Conservation (phyloP, 1,140 invertebrate species). For the Leucophenga varia region DNA sequence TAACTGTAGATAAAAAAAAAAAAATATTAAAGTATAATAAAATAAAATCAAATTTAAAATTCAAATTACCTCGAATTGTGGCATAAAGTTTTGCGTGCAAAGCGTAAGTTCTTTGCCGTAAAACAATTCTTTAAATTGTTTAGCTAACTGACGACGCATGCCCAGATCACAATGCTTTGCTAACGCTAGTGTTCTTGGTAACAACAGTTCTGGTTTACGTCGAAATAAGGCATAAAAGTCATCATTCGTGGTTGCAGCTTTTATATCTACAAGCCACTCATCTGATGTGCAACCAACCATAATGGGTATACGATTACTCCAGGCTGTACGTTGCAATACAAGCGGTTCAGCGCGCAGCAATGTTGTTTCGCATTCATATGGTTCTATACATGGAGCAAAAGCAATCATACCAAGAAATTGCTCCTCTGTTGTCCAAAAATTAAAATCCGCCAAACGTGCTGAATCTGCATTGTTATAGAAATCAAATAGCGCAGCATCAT, state of each 20-base stretch:
- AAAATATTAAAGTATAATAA: too few species aligned
- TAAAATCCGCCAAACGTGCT: constrained; percentile 9
- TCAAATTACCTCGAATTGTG: too few species aligned
- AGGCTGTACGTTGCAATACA: constrained; percentile 24
- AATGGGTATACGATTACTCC: constrained; percentile 36
- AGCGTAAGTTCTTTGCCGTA: constrained; percentile 13
- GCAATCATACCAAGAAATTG: not conserved
- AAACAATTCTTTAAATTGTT: constrained; percentile 20
- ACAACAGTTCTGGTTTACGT: constrained; percentile 5
- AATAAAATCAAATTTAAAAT: too few species aligned
- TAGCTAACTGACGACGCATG: constrained; percentile 17
- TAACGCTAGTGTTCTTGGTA: constrained; percentile 31
- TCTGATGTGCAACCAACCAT: constrained; percentile 25
- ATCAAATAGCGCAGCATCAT: constrained; percentile 18
- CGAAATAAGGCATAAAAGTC: not conserved
- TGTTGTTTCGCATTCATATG: constrained; percentile 16
- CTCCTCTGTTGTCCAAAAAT: constrained; percentile 20
- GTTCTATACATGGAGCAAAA: constrained; percentile 28
- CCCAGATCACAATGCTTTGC: constrained; percentile 9
- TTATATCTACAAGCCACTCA: constrained; percentile 2
- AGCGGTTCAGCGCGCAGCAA: constrained; percentile 24
- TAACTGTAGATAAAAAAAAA: too few species aligned
- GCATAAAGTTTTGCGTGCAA: too few species aligned
- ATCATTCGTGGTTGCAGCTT: not conserved
- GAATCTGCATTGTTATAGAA: constrained; percentile 22